Evolutionary conservation across 2,113 vertebrate genomes (phyloP).

Genomic region (Barbus barbus): DNA sequence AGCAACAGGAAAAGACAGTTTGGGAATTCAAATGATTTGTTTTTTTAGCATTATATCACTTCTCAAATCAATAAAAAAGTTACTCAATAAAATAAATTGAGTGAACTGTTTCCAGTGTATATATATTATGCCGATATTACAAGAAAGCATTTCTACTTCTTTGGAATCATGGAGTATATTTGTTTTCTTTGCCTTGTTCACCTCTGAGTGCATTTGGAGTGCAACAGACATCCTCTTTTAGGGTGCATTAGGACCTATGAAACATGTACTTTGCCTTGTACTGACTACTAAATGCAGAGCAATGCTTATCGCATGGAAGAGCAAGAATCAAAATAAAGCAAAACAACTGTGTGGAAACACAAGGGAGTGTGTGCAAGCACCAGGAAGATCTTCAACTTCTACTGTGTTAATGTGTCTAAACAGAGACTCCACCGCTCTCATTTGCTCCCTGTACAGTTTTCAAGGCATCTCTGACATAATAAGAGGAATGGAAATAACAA

Average conservation of each 20-base stretch:
- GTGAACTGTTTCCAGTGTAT: not conserved
- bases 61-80: not conserved
- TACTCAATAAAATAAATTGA: not conserved
- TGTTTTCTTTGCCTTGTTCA: constrained; percentile 9
- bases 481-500: not conserved
- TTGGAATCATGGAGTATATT: not conserved
- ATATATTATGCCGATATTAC: not conserved
- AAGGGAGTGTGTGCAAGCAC: not conserved
- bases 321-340: constrained; percentile 47
- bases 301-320: constrained; percentile 28
- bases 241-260: constrained; percentile 26
- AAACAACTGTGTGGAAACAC: constrained; percentile 39
- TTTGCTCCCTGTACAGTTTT: not conserved
- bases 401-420: not conserved
- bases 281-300: constrained; percentile 25
- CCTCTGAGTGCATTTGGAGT: not conserved
- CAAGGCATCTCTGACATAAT: not conserved
- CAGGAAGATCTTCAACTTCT: constrained; percentile 9
- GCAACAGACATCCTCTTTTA: constrained; percentile 26
- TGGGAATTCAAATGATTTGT: not conserved
- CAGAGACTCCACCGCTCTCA: not conserved
- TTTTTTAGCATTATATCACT: not conserved
- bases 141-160: not conserved
- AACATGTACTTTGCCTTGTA: constrained; percentile 32
- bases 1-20: not conserved